phyloP scores from a whole-genome alignment of 2,888 invertebrate genomes.

The Lasioglossum marginatum region DNA sequence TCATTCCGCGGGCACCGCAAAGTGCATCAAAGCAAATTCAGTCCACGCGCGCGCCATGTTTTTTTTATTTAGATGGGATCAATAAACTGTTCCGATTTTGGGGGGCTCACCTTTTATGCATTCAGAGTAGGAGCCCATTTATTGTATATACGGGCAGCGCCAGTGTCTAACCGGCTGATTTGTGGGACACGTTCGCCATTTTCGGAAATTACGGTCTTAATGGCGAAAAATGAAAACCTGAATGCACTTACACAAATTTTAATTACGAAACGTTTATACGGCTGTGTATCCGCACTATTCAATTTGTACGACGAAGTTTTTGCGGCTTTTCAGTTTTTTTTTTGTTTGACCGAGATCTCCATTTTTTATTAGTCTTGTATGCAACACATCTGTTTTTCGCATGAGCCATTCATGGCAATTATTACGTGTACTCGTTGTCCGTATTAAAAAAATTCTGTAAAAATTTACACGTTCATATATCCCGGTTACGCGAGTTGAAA shows the following conservation, averaged over 20 bases:
- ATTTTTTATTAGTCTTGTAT: constrained; percentile 3
- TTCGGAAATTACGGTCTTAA: background rate
- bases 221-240: background rate
- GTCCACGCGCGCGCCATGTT: constrained; percentile 5
- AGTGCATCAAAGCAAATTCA: constrained; percentile 16
- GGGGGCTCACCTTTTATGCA: constrained; percentile 10
- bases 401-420: constrained; percentile 63
- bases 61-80: constrained; percentile 19
- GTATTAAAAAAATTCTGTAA: constrained; percentile 11
- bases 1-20: background rate
- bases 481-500: background rate
- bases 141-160: background rate
- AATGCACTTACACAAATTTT: constrained; percentile 1
- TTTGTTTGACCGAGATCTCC: background rate
- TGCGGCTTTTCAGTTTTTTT: background rate
- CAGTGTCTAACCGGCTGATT: background rate
- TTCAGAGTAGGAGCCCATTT: constrained; percentile 11
- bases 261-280: background rate
- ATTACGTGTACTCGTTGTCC: constrained; percentile 3
- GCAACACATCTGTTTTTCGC: constrained; percentile 13
- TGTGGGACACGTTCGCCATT: background rate
- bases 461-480: background rate
- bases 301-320: background rate
- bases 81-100: constrained; percentile 16
- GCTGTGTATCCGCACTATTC: background rate